A percentile compares a stretch with the other conserved stretches of the same genome.
These are phyloP conservation scores for Hydriomena furcata DNA, from an alignment of 2,888 invertebrate species.

Conservation along the genomic window DNA sequence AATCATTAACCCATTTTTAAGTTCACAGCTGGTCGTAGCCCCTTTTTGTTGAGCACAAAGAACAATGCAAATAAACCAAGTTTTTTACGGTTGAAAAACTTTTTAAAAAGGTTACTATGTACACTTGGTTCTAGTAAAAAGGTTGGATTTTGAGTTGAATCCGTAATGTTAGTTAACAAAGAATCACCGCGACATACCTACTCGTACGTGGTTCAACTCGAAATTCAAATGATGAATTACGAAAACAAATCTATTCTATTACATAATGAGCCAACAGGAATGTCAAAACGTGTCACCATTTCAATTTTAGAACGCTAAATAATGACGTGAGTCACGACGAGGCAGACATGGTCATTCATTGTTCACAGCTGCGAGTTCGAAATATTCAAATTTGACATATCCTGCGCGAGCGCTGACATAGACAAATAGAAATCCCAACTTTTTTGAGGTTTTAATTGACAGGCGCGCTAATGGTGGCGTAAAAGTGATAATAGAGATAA, in stretches of 20 bases:
- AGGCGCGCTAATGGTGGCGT: conserved; percentile 31
- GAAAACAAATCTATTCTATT: conserved; percentile 20
- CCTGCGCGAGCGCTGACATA: conserved; percentile 48
- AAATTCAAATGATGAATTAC: conserved; percentile 22
- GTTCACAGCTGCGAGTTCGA: conserved; percentile 41
- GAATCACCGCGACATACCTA: conserved; percentile 1
- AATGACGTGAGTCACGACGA: conserved; percentile 27
- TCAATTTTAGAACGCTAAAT: conserved; percentile 28
- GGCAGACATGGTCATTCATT: conserved; percentile 19
- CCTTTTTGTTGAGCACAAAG: not conserved
- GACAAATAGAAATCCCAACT: conserved; percentile 50
- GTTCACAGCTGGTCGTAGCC: conserved; percentile 4
- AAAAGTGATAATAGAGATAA: conserved; percentile 15
- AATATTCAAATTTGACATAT: conserved; percentile 62
- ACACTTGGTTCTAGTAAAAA: too few species aligned
- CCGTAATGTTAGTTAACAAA: not conserved
- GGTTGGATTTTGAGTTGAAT: conserved; percentile 1
- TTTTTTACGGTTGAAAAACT: too few species aligned
- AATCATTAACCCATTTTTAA: conserved; percentile 15
- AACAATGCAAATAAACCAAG: too few species aligned
- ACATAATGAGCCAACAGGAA: conserved; percentile 37
- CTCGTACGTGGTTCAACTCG: conserved; percentile 13
- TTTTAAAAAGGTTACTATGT: too few species aligned
- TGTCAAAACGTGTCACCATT: conserved; percentile 44
- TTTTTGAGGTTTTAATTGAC: conserved; percentile 42